Conservation (phyloP, 2,888 invertebrate genomes). For the Drosophila pseudotalamancana region DNA sequence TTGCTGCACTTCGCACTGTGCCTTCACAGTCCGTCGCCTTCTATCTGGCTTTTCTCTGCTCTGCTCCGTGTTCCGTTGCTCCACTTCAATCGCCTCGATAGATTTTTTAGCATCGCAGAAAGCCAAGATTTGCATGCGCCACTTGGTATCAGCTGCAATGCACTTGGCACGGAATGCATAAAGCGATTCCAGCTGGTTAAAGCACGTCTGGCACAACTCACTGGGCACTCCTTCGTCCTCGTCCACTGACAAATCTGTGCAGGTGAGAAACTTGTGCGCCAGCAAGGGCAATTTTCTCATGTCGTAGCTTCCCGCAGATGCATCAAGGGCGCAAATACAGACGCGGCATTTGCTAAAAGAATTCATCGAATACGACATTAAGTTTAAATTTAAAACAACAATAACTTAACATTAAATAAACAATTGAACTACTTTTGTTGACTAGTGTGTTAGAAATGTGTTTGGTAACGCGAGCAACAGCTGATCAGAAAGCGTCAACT, state of each 20-base stretch:
- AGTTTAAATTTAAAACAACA: too few relatives aligned
- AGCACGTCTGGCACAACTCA: slow-evolving; percentile 31
- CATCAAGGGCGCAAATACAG: slow-evolving; percentile 24
- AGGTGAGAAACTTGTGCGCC: slow-evolving; percentile 57
- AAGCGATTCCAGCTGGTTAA: slow-evolving; percentile 23
- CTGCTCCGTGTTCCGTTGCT: too few relatives aligned
- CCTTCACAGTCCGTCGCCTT: accelerated
- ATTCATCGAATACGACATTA: slow-evolving; percentile 5
- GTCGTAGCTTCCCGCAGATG: slow-evolving; percentile 14
- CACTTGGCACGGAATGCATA: slow-evolving; percentile 42
- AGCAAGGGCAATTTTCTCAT: slow-evolving; percentile 44
- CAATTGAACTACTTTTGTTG: neutral
- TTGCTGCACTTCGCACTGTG: neutral
- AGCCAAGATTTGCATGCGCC: slow-evolving; percentile 42
- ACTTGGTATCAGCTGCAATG: slow-evolving; percentile 41
- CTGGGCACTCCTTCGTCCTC: slow-evolving; percentile 40
- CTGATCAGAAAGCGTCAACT: slow-evolving; percentile 1
- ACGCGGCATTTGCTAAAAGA: slow-evolving; percentile 29
- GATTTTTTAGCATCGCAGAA: slow-evolving; percentile 17
- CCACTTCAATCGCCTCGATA: neutral
- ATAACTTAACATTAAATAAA: slow-evolving; percentile 24
- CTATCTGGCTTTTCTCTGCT: neutral
- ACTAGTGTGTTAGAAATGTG: neutral
- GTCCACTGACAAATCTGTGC: slow-evolving; percentile 48
- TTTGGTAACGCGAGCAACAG: slow-evolving; percentile 8